Percentiles rank a stretch among this genome's conserved stretches.
phyloP scores from a whole-genome alignment of 2,113 vertebrate genomes.

The Macquaria australasica region DNA sequence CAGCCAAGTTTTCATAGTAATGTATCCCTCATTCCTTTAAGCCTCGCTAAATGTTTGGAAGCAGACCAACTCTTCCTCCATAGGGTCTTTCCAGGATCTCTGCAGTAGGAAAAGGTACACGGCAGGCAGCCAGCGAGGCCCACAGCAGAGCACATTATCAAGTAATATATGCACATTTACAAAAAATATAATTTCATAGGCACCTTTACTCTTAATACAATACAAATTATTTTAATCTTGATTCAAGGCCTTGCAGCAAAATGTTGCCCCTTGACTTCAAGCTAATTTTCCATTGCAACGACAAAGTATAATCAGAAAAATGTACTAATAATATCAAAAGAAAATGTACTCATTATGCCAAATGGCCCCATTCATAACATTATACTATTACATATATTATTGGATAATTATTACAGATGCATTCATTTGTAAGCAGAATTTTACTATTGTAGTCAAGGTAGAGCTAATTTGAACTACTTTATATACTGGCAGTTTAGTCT shows the following conservation, averaged over 20 bases:
- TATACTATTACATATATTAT: not conserved
- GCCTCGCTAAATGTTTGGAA: conserved; percentile 56
- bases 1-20: conserved; percentile 54
- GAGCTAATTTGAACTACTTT: not conserved
- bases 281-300: not conserved
- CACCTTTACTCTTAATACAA: not conserved
- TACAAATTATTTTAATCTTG: not conserved
- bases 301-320: not conserved
- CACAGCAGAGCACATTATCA: conserved; percentile 3
- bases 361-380: not conserved
- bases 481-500: not conserved
- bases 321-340: not conserved
- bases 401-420: not conserved
- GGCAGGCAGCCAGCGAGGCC: conserved; percentile 1
- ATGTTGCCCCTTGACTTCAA: not conserved
- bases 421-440: not conserved
- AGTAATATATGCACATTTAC: conserved; percentile 4
- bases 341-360: not conserved
- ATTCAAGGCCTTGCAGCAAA: not conserved
- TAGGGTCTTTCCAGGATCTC: conserved; percentile 39
- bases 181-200: not conserved
- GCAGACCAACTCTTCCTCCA: conserved; percentile 40
- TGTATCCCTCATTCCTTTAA: conserved; percentile 57
- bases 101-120: conserved; percentile 17
- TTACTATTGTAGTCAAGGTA: not conserved